These are phyloP conservation scores for Glyptemys insculpta DNA, from an alignment of 2,797 vertebrate genomes.

Conservation along the genomic window DNA sequence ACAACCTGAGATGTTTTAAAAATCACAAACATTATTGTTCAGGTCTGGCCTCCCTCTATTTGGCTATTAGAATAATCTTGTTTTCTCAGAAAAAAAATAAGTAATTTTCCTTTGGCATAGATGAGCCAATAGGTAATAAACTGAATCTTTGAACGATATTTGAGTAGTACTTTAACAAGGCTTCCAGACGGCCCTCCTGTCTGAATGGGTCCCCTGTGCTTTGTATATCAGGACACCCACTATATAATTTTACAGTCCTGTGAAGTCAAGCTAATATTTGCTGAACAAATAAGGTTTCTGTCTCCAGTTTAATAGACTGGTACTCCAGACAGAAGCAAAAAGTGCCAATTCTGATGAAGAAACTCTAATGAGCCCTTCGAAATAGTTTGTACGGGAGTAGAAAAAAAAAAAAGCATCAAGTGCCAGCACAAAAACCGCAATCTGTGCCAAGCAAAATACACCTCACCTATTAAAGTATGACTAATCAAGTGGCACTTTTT, in stretches of 20 bases:
- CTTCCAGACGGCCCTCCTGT: neutral
- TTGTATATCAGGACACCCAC: neutral
- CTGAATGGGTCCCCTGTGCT: slow-evolving; percentile 23
- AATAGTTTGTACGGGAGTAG: slow-evolving; percentile 29
- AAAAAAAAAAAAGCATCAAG: neutral
- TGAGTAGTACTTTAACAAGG: neutral
- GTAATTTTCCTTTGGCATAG: neutral
- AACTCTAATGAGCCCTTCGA: slow-evolving; percentile 57
- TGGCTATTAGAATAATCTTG: neutral
- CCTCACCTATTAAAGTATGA: slow-evolving; percentile 68
- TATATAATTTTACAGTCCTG: neutral
- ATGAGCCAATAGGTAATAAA: neutral
- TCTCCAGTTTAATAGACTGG: slow-evolving; percentile 54
- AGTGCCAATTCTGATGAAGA: slow-evolving; percentile 51
- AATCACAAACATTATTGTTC: neutral
- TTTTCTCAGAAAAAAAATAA: neutral
- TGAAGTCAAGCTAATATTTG: neutral
- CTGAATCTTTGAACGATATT: neutral
- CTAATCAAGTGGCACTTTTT: slow-evolving; percentile 68
- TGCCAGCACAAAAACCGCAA: neutral
- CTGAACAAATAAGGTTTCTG: slow-evolving; percentile 63
- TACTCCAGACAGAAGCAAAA: slow-evolving; percentile 51
- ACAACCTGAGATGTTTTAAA: neutral
- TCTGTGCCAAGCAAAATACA: slow-evolving; percentile 61
- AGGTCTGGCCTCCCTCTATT: neutral